Evolutionary conservation across 1,140 invertebrate species (phyloP), one percentile per base, ranked within the genome.

Genomic region (Psix sp.): DNA sequence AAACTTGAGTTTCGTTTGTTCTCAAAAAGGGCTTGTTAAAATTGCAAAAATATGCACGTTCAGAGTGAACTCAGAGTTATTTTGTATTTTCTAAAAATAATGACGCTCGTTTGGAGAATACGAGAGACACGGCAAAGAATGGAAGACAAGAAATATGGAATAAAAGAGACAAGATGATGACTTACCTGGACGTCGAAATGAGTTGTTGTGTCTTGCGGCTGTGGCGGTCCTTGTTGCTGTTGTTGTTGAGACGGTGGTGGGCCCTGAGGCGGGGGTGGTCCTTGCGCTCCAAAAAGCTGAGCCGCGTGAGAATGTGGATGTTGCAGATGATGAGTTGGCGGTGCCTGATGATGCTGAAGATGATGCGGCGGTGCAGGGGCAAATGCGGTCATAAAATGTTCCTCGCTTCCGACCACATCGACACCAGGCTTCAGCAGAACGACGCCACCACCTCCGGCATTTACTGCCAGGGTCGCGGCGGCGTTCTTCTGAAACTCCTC

Each of bases 401-500:
- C 85, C 72, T 87, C 86, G 59, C 85, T 88, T 36, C 88, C 88
- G 21, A 89, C 88, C 60, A 91, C 89, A 77, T 90, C 90, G 10
- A 88, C 88, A 13, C 87, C 88, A 5, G 84, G 88, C 48, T 88
- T 88, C 38, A 89, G 76, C 20, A 88, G 77, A 9, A 89, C 87
- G 15, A 89, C 85, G 20, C 86, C 84, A 39, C 83, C 86, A 35
- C 77, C 84, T 5, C 81, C 81, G 1, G 84, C 77, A 24, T 78
- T 86, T 3, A 84, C 85, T 42, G 82, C 87, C 24, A 87, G 70
- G 20, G 88, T 89, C n/a, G 89, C 87, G 1, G 82, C 82, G 1
- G 87, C 88, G 70, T 89, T 90, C 79, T 91, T 91, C 49, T 89
- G 90, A 33, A 91, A 86, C 66, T 95, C 94, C 77, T 96, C 95